Evolutionary conservation across 2,888 invertebrate species (phyloP).

Genomic region (Meganola albula): DNA sequence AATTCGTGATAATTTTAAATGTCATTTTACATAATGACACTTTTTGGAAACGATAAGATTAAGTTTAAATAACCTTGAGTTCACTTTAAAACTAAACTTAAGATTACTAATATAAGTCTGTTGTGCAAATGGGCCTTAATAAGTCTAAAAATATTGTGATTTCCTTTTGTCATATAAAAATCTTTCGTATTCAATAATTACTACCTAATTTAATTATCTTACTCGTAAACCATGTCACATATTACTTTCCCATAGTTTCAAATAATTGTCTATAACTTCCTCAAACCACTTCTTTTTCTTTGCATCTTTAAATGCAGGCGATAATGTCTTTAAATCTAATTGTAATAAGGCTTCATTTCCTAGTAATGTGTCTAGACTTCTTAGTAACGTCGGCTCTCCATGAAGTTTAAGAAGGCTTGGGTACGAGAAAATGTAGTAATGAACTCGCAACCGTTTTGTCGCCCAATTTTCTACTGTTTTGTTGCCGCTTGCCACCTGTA

Average conservation of each 20-base stretch:
- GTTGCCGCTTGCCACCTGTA: slow-evolving; percentile 85
- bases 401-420: slow-evolving; percentile 88
- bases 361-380: slow-evolving; percentile 83
- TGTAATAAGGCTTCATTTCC: slow-evolving; percentile 91
- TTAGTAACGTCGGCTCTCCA: slow-evolving; percentile 84
- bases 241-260: slow-evolving; percentile 93
- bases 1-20: no score
- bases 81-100: no score
- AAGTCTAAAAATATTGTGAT: no score
- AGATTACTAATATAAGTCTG: no score
- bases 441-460: slow-evolving; percentile 81
- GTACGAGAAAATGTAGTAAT: slow-evolving; percentile 89
- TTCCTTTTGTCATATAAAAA: no score
- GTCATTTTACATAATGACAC: no score
- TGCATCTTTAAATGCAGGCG: slow-evolving; percentile 86
- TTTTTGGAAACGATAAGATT: no score
- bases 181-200: no score
- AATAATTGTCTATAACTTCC: slow-evolving; percentile 92
- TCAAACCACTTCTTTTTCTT: slow-evolving; percentile 89
- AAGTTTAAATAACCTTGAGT: no score
- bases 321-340: slow-evolving; percentile 86
- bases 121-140: no score
- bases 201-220: slow-evolving; percentile 12
- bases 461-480: slow-evolving; percentile 88
- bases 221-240: slow-evolving; percentile 76